These are phyloP conservation scores for Montipora foliosa DNA, from an alignment of 64 coral and sea anemone species.

Conservation along the genomic window DNA sequence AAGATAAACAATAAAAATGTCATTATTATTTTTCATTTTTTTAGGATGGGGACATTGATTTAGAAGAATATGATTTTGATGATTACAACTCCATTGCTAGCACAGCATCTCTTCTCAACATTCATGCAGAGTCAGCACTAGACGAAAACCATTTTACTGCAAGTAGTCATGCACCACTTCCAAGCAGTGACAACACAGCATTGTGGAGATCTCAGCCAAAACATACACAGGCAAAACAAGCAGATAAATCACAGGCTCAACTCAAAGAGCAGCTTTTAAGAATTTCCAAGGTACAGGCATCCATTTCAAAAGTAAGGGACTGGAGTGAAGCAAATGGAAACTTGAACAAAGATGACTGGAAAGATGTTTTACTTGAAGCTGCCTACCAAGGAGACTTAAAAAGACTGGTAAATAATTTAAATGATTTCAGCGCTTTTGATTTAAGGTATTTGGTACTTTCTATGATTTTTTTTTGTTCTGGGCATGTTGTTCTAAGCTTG, in stretches of 20 bases:
- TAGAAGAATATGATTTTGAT: constrained; percentile 97
- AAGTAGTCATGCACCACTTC: constrained; percentile 18
- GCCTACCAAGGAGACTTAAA: constrained; percentile 73
- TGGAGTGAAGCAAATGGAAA: constrained; percentile 59
- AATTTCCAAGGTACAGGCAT: constrained; percentile 61
- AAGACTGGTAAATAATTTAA: constrained; percentile 48
- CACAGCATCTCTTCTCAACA: constrained; percentile 79
- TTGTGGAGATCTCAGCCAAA: not conserved
- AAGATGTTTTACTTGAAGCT: constrained; percentile 50
- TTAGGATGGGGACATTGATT: constrained; percentile 43
- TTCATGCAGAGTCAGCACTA: constrained; percentile 38
- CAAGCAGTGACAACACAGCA: not conserved
- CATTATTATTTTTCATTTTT: not conserved
- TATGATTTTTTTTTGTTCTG: too few relatives aligned
- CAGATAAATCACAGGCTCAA: not conserved
- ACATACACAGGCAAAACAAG: not conserved
- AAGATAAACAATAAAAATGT: not conserved
- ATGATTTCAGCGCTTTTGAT: too few relatives aligned
- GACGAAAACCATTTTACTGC: constrained; percentile 45
- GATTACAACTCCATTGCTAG: constrained; percentile 95
- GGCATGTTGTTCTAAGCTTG: too few relatives aligned
- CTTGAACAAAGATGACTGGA: constrained; percentile 34
- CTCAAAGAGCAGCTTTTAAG: constrained; percentile 3
- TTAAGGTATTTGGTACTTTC: too few relatives aligned
- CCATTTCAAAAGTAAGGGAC: constrained; percentile 77